Percentiles rank a stretch among this genome's conserved stretches.
These are phyloP conservation scores for Chelonia mydas DNA, from an alignment of 2,797 vertebrate genomes.

Conservation along the genomic window DNA sequence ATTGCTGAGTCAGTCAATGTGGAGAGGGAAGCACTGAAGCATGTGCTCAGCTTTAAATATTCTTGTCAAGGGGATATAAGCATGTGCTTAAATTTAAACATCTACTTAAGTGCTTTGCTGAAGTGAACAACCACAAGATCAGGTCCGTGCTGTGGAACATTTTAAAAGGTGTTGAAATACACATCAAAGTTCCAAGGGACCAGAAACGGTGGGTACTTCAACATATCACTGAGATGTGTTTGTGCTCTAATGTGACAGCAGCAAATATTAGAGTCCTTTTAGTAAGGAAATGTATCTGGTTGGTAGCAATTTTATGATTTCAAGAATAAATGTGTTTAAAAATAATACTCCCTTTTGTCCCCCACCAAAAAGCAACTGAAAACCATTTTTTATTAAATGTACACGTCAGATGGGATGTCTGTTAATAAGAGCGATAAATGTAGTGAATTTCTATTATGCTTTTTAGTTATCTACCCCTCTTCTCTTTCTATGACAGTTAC, in stretches of 20 bases:
- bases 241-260: no score
- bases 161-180: neutral
- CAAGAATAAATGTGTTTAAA: neutral
- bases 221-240: neutral
- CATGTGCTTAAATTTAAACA: neutral
- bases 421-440: neutral
- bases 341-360: neutral
- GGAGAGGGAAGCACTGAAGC: neutral
- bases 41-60: neutral
- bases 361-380: neutral
- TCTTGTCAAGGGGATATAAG: neutral
- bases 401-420: neutral
- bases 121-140: neutral
- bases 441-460: neutral
- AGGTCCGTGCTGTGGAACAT: neutral
- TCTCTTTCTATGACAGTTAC: neutral
- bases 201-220: neutral
- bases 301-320: neutral
- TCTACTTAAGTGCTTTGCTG: neutral
- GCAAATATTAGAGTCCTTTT: no score
- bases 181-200: neutral
- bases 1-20: neutral
- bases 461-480: no score
- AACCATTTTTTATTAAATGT: neutral
- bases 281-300: neutral